A percentile compares a stretch with the other conserved stretches of the same genome.
phyloP scores from a whole-genome alignment of 2,797 vertebrate species.

The Lepus townsendii region DNA sequence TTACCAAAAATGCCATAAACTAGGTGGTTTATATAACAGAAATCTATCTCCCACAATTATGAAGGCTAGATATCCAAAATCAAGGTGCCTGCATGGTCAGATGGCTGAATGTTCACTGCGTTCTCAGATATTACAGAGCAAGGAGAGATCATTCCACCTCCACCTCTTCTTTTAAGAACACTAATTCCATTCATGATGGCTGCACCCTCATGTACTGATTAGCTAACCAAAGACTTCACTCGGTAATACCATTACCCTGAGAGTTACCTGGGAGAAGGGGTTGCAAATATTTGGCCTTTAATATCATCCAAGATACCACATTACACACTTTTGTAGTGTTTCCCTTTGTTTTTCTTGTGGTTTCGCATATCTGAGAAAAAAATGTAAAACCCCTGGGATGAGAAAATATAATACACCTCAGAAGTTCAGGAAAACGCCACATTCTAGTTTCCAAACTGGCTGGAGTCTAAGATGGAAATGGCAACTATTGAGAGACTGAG shows the following conservation, averaged over 20 bases:
- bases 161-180: background rate
- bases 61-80: background rate
- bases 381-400: background rate
- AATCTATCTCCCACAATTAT: background rate
- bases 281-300: background rate
- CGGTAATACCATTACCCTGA: background rate
- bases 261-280: too few relatives aligned
- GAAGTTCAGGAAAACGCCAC: background rate
- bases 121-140: background rate
- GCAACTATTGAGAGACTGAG: background rate
- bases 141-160: background rate
- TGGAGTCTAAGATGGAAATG: background rate
- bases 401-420: background rate
- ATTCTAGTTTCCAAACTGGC: background rate
- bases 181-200: background rate
- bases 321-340: background rate
- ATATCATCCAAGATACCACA: background rate
- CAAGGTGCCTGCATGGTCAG: background rate
- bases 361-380: background rate
- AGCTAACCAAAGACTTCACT: background rate
- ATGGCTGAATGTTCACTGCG: background rate
- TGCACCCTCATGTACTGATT: background rate
- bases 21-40: background rate
- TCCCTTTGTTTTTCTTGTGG: background rate
- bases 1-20: background rate